Base-by-base conservation (phyloP, 1,140 invertebrate species). In the Cyclargus thomasi region DNA sequence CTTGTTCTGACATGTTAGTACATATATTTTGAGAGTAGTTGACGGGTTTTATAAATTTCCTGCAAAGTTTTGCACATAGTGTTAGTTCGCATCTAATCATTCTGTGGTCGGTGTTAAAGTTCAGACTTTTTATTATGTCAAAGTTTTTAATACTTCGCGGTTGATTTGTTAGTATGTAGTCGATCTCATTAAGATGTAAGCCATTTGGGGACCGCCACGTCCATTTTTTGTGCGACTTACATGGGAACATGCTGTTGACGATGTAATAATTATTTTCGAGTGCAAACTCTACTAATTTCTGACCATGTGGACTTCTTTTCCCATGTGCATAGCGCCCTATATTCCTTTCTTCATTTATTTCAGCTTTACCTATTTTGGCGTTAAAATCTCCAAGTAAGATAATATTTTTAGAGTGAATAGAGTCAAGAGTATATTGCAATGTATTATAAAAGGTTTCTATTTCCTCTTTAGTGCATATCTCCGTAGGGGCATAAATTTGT, bases 401-500 rank as follows among this genome's bases (percentile, higher is more conserved):
- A 1, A 64, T 66, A 23, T 68, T 68, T 62, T 67, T 74, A 10
- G 63, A 17, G 16, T 53, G 29, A 5, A 39, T 65, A 7, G 68
- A 65, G 55, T 65, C 64, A 20, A 65, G 29, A 16, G 68, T 55
- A 2, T 14, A 47, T 65, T 69, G 63, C 10, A 69, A 8, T 35
- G 57, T 65, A 17, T 29, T 14, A 53, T 64, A 64, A 64, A 64
- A 64, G 21, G 4, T n/a, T 14, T 64, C 36, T 64, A 64, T 47
- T 3, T 65, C 39, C 8, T 65, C 65, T 22, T 62, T 55, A 8
- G 36, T 67, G 17, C 17, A 64, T 16, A 11, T 6, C 39, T 73
- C 69, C 59, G 71, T 73, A 11, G 72, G 72, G 7, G 72, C 71
- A 63, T 71, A 71, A 8, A 29, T 8, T 66, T 74, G 72, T 0